phyloP scores from a whole-genome alignment of 2,797 vertebrate genomes.

The Mycteria americana region DNA sequence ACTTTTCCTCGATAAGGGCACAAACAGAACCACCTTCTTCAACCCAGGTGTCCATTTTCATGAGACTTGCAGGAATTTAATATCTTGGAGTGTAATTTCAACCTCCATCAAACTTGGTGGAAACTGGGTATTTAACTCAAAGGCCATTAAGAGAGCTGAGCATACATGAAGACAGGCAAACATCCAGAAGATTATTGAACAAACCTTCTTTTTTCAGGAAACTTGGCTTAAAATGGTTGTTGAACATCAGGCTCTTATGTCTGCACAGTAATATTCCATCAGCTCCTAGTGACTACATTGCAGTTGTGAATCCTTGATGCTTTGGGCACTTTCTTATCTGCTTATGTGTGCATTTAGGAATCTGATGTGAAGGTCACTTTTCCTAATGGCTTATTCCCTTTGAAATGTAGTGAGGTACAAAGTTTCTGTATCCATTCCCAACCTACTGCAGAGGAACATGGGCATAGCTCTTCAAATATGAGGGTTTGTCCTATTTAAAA shows the following conservation, averaged over 20 bases:
- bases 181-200: background rate
- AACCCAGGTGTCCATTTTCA: background rate
- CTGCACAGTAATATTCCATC: background rate
- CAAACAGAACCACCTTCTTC: background rate
- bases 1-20: background rate
- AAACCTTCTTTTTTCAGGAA: background rate
- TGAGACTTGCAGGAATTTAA: background rate
- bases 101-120: background rate
- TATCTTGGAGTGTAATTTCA: background rate
- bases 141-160: background rate
- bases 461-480: background rate
- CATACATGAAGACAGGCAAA: background rate
- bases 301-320: background rate
- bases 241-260: background rate
- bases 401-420: background rate
- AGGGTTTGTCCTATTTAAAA: background rate
- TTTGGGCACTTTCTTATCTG: background rate
- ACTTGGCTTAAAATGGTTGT: background rate
- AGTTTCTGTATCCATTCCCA: background rate
- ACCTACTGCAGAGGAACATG: background rate
- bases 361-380: background rate
- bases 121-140: background rate
- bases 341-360: background rate
- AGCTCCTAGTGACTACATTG: background rate
- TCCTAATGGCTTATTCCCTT: background rate